Percentiles rank a stretch among this genome's conserved stretches.
These are phyloP conservation scores for Sebastes flavidus DNA, from an alignment of 2,797 vertebrate species.

Conservation along the genomic window DNA sequence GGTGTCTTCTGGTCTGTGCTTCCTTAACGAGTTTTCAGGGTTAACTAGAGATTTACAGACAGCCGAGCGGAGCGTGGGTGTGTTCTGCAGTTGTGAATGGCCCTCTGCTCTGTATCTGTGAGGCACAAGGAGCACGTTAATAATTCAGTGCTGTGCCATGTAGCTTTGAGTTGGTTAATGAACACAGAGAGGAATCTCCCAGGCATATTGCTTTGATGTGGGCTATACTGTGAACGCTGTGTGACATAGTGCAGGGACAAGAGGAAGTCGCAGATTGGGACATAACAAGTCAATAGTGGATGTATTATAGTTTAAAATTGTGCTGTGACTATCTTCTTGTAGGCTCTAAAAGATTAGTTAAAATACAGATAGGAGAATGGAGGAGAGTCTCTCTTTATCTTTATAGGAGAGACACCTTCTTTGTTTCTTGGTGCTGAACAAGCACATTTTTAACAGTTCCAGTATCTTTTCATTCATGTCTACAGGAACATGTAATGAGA, in stretches of 20 bases:
- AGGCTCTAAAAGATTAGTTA: background rate
- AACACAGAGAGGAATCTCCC: slow-evolving; percentile 63
- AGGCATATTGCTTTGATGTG: slow-evolving; percentile 66
- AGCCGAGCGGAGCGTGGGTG: slow-evolving; percentile 22
- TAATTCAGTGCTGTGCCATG: slow-evolving; percentile 78
- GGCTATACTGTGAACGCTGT: slow-evolving; percentile 40
- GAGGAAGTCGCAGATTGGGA: slow-evolving; percentile 11
- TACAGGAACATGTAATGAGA: background rate
- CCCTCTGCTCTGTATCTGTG: slow-evolving; percentile 59
- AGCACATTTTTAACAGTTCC: background rate
- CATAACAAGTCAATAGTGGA: slow-evolving; percentile 3
- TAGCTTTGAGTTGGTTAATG: slow-evolving; percentile 66
- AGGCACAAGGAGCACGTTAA: slow-evolving; percentile 69
- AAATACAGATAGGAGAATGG: background rate
- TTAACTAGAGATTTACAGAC: slow-evolving; percentile 36
- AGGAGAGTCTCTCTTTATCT: slow-evolving; percentile 19
- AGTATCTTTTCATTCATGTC: background rate
- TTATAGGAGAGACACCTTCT: background rate
- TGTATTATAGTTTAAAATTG: background rate
- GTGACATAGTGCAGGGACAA: slow-evolving; percentile 28
- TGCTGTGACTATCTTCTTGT: background rate
- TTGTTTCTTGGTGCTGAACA: slow-evolving; percentile 20
- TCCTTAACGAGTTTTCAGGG: slow-evolving; percentile 10
- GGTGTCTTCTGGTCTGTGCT: background rate
- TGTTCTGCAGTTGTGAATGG: slow-evolving; percentile 45